A percentile compares a stretch with the other conserved stretches of the same genome.
Evolutionary conservation across 2,113 vertebrate genomes (phyloP).

Genomic region (Macrotus californicus): DNA sequence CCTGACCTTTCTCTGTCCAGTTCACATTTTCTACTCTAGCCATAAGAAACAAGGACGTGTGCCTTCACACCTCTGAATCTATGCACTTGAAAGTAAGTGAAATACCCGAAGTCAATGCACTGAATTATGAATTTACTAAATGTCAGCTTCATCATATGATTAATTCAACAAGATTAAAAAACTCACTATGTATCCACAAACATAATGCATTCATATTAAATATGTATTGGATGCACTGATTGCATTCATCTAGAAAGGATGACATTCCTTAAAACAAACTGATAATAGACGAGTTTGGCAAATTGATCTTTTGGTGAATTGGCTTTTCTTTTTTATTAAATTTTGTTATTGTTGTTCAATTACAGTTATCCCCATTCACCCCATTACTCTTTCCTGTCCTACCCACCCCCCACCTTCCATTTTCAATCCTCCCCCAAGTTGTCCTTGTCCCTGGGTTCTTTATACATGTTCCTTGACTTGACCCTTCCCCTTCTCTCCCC

Average conservation of each 20-base stretch:
- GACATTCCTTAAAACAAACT: not conserved
- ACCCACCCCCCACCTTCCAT: no score
- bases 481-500: no score
- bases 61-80: not conserved
- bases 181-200: not conserved
- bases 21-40: no score
- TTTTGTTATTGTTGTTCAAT: no score
- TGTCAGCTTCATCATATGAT: not conserved
- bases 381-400: no score
- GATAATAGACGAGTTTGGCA: not conserved
- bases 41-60: not conserved
- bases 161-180: not conserved
- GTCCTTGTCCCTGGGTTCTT: no score
- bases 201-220: not conserved
- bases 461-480: no score
- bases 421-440: no score
- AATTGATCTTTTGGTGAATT: not conserved
- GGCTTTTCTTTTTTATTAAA: not conserved
- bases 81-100: not conserved
- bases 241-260: not conserved
- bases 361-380: no score
- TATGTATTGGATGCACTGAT: not conserved
- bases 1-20: not conserved
- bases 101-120: not conserved
- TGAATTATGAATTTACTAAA: not conserved